phyloP scores from a whole-genome alignment of 2,888 invertebrate species.

The Rapana venosa region DNA sequence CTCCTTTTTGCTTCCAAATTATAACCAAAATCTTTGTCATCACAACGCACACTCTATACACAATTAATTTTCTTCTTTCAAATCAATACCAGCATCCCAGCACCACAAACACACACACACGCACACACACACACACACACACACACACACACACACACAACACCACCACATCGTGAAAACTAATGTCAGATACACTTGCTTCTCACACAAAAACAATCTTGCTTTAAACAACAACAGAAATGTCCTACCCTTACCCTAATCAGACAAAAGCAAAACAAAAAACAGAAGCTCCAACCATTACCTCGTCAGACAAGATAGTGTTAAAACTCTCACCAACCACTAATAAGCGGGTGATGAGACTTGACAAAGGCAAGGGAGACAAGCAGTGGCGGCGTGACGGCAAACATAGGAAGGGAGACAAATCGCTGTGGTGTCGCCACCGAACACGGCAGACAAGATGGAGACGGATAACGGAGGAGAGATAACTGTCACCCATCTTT shows the following conservation, averaged over 20 bases:
- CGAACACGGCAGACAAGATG: background rate
- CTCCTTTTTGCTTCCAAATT: too few species aligned
- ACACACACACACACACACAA: background rate
- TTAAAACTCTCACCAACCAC: background rate
- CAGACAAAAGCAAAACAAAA: background rate
- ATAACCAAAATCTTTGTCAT: too few species aligned
- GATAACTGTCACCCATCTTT: slow-evolving; percentile 13
- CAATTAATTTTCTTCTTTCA: too few species aligned
- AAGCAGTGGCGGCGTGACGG: background rate
- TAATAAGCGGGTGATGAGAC: background rate
- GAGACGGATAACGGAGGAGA: background rate
- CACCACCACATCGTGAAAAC: background rate
- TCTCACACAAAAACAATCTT: background rate
- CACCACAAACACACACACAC: background rate
- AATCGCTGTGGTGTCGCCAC: slow-evolving; percentile 11
- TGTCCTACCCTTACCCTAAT: background rate
- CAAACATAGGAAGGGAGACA: slow-evolving; percentile 2
- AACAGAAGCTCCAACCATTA: background rate
- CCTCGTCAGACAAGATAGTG: background rate
- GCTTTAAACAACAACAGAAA: background rate
- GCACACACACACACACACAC: background rate
- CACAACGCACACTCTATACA: too few species aligned
- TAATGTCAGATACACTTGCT: background rate
- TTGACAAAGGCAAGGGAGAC: slow-evolving; percentile 13
- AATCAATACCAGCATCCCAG: too few species aligned